Evolutionary conservation across 2,888 invertebrate genomes (phyloP).

Genomic region (Reticulitermes lucifugus): DNA sequence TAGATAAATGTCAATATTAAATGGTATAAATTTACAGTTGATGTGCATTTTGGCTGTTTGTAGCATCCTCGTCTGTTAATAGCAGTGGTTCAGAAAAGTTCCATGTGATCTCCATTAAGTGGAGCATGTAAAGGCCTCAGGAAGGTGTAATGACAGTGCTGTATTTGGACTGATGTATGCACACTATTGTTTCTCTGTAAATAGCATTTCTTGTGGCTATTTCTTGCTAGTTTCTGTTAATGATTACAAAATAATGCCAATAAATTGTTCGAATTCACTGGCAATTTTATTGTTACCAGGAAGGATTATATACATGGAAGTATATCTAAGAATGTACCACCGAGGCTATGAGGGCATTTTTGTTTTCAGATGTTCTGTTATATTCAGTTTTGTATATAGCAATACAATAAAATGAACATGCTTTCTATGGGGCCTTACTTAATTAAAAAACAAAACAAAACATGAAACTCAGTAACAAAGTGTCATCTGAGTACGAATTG

Average conservation of each 20-base stretch:
- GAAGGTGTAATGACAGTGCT: conserved; percentile 36
- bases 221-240: conserved; percentile 28
- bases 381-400: background rate
- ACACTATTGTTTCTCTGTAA: conserved; percentile 41
- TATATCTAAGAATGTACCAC: background rate
- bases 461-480: too few relatives aligned
- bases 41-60: background rate
- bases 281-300: background rate
- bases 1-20: background rate
- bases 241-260: conserved; percentile 14
- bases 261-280: conserved; percentile 6
- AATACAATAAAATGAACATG: conserved; percentile 27
- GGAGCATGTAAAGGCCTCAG: conserved; percentile 45
- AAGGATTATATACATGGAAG: background rate
- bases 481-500: too few relatives aligned
- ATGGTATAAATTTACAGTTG: background rate
- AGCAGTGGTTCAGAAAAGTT: conserved; percentile 33
- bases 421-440: background rate
- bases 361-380: conserved; percentile 26
- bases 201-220: conserved; percentile 40
- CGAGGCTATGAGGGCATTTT: conserved; percentile 33
- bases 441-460: background rate
- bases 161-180: conserved; percentile 48
- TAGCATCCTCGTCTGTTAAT: conserved; percentile 46
- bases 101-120: conserved; percentile 26